These are phyloP conservation scores for Furnarius figulus DNA, from an alignment of 2,113 vertebrate species.

Conservation along the genomic window DNA sequence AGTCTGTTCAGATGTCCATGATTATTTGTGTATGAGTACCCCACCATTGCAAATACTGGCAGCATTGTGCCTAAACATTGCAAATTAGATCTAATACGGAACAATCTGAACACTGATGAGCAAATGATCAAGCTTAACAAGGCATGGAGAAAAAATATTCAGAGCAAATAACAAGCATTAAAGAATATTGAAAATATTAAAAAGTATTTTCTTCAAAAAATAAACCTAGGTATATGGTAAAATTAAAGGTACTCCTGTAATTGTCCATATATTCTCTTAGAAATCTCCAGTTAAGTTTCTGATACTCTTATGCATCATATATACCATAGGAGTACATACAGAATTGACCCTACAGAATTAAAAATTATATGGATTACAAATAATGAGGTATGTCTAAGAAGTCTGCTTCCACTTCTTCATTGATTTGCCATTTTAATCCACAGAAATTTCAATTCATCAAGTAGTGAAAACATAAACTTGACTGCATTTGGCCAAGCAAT, in stretches of 20 bases:
- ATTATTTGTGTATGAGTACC: neutral
- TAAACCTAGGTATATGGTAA: neutral
- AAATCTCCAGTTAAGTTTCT: neutral
- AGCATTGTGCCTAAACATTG: neutral
- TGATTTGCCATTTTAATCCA: neutral
- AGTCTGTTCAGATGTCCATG: neutral
- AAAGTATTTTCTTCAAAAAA: neutral
- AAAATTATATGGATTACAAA: neutral
- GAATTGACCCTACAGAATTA: neutral
- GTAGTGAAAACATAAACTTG: neutral
- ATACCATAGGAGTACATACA: rapidly evolving
- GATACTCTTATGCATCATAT: neutral
- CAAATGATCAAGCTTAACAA: neutral
- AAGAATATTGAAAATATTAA: neutral
- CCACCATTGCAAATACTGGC: neutral
- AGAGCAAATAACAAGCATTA: neutral
- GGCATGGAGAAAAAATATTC: neutral
- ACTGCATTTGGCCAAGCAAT: conserved; percentile 23
- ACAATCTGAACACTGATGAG: neutral
- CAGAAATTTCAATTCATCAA: conserved; percentile 21
- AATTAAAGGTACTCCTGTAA: neutral
- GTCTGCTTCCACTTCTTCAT: neutral
- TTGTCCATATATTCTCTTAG: neutral
- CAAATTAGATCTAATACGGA: neutral
- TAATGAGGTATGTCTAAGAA: neutral